Evolutionary conservation across 2,113 vertebrate genomes (phyloP).

Genomic region (Ctenodactylus gundi): DNA sequence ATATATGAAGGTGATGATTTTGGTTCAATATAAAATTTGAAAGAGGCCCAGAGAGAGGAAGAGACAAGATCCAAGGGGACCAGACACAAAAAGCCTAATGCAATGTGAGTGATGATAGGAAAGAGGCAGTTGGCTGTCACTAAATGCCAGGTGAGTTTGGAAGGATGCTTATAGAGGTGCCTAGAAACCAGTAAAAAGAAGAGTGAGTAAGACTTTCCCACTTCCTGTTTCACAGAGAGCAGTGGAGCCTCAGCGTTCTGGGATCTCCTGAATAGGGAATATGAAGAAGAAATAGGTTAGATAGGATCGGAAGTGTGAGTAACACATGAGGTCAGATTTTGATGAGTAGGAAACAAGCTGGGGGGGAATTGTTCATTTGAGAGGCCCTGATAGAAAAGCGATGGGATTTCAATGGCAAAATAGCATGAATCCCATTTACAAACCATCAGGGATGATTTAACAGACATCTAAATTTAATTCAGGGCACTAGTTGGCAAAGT

Average conservation of each 20-base stretch:
- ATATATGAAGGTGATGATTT: constrained; percentile 6
- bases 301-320: constrained; percentile 52
- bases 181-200: constrained; percentile 4
- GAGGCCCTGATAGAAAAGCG: background rate
- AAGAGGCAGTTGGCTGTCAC: background rate
- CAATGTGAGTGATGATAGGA: background rate
- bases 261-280: constrained; percentile 30
- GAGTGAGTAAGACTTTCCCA: constrained; percentile 39
- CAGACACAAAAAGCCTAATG: background rate
- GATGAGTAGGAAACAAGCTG: background rate
- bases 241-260: background rate
- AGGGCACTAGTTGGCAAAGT: constrained; percentile 36
- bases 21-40: constrained; percentile 30
- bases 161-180: constrained; percentile 13
- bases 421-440: constrained; percentile 17
- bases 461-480: constrained; percentile 56
- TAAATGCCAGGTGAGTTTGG: background rate
- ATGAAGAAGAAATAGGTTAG: constrained; percentile 53
- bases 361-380: background rate
- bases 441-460: constrained; percentile 17
- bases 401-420: constrained; percentile 54
- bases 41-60: background rate
- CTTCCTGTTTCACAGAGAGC: constrained; percentile 18
- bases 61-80: background rate
- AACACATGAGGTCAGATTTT: constrained; percentile 38